Percentiles rank a stretch among this genome's conserved stretches.
Conservation (phyloP, 2,797 vertebrate species). For the Tympanoctomys barrerae region DNA sequence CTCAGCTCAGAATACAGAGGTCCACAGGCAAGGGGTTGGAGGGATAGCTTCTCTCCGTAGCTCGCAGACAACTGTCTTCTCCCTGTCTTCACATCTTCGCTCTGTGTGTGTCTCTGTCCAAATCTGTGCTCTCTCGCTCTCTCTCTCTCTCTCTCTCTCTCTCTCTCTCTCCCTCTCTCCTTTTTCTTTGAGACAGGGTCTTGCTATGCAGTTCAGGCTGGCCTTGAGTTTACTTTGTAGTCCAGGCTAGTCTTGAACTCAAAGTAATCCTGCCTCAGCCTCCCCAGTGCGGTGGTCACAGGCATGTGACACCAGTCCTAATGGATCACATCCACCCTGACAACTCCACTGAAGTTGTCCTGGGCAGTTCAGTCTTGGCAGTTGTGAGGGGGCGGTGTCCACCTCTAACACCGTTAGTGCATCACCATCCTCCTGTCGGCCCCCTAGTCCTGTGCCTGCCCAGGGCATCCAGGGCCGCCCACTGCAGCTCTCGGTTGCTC, state of each 20-base stretch:
- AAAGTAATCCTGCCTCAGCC: too few species aligned
- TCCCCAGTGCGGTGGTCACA: too few species aligned
- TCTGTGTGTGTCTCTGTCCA: neutral
- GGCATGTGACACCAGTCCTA: neutral
- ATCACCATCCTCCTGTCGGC: neutral
- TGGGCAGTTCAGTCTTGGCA: neutral
- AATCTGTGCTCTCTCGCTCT: neutral
- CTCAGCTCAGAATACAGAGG: neutral
- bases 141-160: too few species aligned
- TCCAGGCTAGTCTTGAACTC: too few species aligned
- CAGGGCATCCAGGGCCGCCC: fast-evolving
- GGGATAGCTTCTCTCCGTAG: neutral
- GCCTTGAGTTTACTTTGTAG: too few species aligned
- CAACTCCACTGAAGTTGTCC: neutral
- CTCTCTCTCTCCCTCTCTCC: too few species aligned
- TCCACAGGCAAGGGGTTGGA: too few species aligned
- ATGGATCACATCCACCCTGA: neutral
- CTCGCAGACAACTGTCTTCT: neutral
- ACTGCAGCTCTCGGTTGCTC: fast-evolving
- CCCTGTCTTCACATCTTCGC: neutral
- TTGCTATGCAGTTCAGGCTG: too few species aligned
- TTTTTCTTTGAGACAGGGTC: too few species aligned
- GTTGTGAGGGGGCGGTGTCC: neutral
- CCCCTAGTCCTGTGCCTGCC: neutral
- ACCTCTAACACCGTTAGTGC: neutral